Percentiles rank a stretch among this genome's conserved stretches.
Conservation (phyloP, 2,113 vertebrate species). For the Morphnarchus princeps region DNA sequence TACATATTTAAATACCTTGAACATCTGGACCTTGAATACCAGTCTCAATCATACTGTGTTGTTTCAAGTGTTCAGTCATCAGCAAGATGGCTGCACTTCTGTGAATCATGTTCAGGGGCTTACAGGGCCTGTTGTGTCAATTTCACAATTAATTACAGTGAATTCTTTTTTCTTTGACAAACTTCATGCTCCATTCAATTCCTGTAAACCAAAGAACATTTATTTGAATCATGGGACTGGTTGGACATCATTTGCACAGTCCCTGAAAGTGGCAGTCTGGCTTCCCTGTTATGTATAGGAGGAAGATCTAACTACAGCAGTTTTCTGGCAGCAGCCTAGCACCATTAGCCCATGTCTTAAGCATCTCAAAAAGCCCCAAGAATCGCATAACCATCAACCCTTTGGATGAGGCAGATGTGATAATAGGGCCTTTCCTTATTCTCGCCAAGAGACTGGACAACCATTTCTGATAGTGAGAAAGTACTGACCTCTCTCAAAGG, state of each 20-base stretch:
- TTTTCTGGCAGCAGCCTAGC: not conserved
- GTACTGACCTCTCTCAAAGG: not conserved
- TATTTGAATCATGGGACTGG: not conserved
- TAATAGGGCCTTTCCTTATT: not conserved
- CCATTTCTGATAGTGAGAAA: not conserved
- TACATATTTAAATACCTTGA: not conserved
- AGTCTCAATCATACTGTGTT: not conserved
- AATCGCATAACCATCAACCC: not conserved
- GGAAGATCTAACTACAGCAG: not conserved
- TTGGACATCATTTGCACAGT: not conserved
- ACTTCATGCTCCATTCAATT: not conserved
- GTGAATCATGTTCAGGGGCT: not conserved
- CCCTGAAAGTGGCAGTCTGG: not conserved
- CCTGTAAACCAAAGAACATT: not conserved
- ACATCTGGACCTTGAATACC: not conserved
- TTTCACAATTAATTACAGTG: not conserved
- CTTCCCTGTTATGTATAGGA: not conserved
- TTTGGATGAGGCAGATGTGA: not conserved
- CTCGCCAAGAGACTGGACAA: not conserved
- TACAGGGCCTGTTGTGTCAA: not conserved
- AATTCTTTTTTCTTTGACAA: not conserved
- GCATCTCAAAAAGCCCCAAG: not conserved
- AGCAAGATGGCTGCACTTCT: not conserved
- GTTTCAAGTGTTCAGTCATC: not conserved
- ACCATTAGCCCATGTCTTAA: not conserved